Conservation (phyloP, 2,888 invertebrate species). For the Eupeodes latifasciatus region DNA sequence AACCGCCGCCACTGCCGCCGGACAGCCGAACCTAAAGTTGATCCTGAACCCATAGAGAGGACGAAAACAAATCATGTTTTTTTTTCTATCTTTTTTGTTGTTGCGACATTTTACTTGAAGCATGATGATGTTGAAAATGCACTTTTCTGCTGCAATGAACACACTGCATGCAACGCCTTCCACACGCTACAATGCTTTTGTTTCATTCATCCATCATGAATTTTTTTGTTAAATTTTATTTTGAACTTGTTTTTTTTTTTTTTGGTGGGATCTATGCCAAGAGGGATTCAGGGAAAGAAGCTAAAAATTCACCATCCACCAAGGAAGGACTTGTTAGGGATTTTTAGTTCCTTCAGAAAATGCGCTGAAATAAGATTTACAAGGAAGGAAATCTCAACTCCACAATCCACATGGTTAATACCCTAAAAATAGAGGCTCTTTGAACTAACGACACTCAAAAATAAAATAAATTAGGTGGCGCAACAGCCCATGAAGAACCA, state of each 20-base stretch:
- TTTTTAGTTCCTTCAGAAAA: too few species aligned
- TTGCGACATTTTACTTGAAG: slow-evolving; percentile 56
- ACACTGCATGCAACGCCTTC: slow-evolving; percentile 61
- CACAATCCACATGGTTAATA: too few species aligned
- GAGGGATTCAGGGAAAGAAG: slow-evolving; percentile 7
- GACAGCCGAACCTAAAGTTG: not conserved
- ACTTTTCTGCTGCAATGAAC: slow-evolving; percentile 74
- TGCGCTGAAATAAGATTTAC: too few species aligned
- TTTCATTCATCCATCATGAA: slow-evolving; percentile 41
- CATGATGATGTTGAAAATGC: slow-evolving; percentile 65
- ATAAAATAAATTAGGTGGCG: too few species aligned
- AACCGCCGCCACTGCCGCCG: not conserved
- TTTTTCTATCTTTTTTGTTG: slow-evolving; percentile 25
- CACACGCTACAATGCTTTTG: slow-evolving; percentile 51
- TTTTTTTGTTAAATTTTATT: not conserved
- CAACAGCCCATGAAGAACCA: too few species aligned
- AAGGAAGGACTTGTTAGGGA: slow-evolving; percentile 13
- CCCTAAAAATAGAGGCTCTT: too few species aligned
- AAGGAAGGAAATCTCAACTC: too few species aligned
- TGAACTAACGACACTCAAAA: too few species aligned
- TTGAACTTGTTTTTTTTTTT: not conserved
- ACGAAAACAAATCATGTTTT: slow-evolving; percentile 65
- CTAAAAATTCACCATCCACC: not conserved
- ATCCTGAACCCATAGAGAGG: not conserved
- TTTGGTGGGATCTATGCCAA: slow-evolving; percentile 37